Base-by-base conservation (phyloP, 2,888 invertebrate species). In the Pseudeuparius sepicola region DNA sequence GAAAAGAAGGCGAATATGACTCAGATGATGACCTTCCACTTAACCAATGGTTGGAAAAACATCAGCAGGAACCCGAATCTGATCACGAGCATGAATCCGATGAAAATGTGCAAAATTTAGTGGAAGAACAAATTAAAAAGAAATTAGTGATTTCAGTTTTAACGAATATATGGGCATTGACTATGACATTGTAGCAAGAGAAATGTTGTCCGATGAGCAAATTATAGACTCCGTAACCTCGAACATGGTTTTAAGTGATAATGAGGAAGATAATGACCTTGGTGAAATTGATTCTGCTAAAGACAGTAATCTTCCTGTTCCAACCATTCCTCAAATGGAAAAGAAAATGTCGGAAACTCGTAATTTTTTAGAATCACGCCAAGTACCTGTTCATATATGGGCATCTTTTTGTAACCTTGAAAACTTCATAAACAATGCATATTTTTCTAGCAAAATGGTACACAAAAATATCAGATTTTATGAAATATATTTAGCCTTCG, bases 11-110 rank as follows among this genome's bases (percentile, higher is more conserved):
- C 6, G 26, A 26, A 26, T 26, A 26, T 11, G 7, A 26, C 26
- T 26, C 26, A 10, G 26, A 26, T 26, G 26, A 26, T 11, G 26
- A 26, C 10, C 26, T 26, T 26, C 26, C 26, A 26, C 26, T 26
- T 26, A 26, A 11, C 10, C 26, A 26, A 11, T 26, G 26, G 26
- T 26, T 26, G 10, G 13, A 26, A 26, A 26, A 7, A 9, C 7
- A 26, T 26, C 26, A 26, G 13, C 26, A 9, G 10, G 26, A 26
- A 7, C 26, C 26, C 7, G 26, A 26, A 26, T 26, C 11, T 6
- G 7, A 11, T 11, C 11, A 26, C 20, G 20, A 20, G 20, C n/a
- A 20, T 20, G 20, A 20, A 20, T 20, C 20, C 26, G 26, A 26
- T 26, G 10, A 26, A 26, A 26, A 26, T 26, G 10, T 7, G 9